These are phyloP conservation scores for Labeo rohita DNA, from an alignment of 2,113 vertebrate genomes.

Conservation along the genomic window DNA sequence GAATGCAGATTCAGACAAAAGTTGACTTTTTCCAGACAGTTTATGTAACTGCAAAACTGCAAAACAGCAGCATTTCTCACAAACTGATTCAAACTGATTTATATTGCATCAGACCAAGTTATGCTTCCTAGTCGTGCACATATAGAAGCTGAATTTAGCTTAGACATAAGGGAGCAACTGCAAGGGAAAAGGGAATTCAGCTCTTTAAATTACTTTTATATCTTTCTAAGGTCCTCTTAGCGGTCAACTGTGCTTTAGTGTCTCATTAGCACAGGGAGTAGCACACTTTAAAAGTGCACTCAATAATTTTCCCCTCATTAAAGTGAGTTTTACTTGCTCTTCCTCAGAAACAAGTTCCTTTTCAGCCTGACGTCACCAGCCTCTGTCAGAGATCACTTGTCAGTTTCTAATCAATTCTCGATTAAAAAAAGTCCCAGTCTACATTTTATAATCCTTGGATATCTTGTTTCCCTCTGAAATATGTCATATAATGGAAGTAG, in stretches of 20 bases:
- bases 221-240: not conserved
- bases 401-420: not conserved
- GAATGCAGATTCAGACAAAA: not conserved
- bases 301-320: conserved; percentile 4
- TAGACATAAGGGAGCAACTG: not conserved
- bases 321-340: conserved; percentile 6
- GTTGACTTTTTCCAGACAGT: conserved; percentile 2
- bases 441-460: not conserved
- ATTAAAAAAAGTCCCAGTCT: not conserved
- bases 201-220: conserved; percentile 26
- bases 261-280: not conserved
- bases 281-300: conserved; percentile 20
- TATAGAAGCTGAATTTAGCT: not conserved
- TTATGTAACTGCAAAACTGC: not conserved
- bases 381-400: not conserved
- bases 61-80: not conserved
- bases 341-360: not conserved
- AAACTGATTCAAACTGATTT: not conserved
- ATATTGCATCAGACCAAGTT: not conserved
- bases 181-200: not conserved
- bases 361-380: not conserved
- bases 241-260: conserved; percentile 7
- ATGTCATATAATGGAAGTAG: not conserved
- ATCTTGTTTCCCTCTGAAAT: not conserved
- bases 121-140: not conserved